Evolutionary conservation across 2,113 vertebrate species (phyloP).

Genomic region (Cyanistes caeruleus): DNA sequence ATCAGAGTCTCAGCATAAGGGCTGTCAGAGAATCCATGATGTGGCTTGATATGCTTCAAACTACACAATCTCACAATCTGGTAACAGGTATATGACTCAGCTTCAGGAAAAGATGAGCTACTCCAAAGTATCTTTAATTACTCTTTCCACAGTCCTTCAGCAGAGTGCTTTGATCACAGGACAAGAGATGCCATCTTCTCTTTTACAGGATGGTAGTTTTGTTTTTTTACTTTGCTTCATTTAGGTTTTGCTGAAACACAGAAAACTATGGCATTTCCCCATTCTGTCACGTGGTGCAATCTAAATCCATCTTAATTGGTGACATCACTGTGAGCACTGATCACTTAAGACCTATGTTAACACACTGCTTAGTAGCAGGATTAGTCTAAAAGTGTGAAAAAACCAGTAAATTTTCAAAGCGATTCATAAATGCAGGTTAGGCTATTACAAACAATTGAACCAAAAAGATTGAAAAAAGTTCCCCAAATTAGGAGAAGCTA

Average conservation of each 20-base stretch:
- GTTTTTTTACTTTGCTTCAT: neutral
- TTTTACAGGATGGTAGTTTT: neutral
- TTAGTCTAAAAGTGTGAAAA: neutral
- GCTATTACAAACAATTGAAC: neutral
- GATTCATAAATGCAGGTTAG: neutral
- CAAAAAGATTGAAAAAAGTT: neutral
- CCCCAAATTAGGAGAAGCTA: neutral
- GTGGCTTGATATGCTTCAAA: neutral
- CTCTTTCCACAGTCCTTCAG: neutral
- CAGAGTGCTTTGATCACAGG: neutral
- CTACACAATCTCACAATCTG: neutral
- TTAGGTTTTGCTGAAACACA: neutral
- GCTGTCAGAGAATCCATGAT: neutral
- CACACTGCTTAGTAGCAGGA: neutral
- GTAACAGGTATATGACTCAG: neutral
- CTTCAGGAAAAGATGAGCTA: neutral
- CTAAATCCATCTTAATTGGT: neutral
- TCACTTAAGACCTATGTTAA: neutral
- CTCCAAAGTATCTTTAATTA: neutral
- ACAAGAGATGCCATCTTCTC: neutral
- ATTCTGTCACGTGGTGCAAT: neutral
- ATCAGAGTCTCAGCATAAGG: neutral
- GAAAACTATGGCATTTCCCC: neutral
- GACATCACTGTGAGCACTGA: neutral
- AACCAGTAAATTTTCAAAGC: neutral